Evolutionary conservation across 2,888 invertebrate genomes (phyloP).

Genomic region (Adela reaumurella): DNA sequence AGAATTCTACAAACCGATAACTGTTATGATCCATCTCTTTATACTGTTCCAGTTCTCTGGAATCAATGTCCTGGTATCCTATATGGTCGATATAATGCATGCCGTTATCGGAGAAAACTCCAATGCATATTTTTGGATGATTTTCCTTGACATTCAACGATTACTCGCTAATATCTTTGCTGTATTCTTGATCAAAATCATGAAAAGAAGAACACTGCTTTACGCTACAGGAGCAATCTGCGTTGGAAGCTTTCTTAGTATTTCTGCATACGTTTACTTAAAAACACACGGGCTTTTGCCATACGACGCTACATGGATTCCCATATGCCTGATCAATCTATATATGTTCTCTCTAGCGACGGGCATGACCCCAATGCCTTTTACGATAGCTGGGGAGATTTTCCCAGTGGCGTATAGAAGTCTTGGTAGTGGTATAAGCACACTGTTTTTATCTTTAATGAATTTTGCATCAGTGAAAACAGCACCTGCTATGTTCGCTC

Average conservation of each 20-base stretch:
- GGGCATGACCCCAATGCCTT: constrained; percentile 65
- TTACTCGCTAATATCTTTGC: constrained; percentile 59
- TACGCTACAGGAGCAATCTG: constrained; percentile 59
- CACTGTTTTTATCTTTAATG: constrained; percentile 59
- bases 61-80: constrained; percentile 66
- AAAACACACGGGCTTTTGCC: constrained; percentile 26
- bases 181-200: constrained; percentile 56
- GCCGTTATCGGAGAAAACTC: constrained; percentile 58
- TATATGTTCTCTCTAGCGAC: constrained; percentile 58
- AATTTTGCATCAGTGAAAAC: constrained; percentile 65
- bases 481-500: constrained; percentile 52
- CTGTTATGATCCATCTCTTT: constrained; percentile 60
- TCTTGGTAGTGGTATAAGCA: constrained; percentile 62
- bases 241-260: constrained; percentile 51
- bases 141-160: constrained; percentile 61
- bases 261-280: constrained; percentile 42
- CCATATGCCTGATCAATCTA: constrained; percentile 43
- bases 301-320: constrained; percentile 39
- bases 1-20: constrained; percentile 58
- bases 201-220: constrained; percentile 58
- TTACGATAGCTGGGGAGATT: constrained; percentile 69
- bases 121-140: constrained; percentile 61
- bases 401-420: constrained; percentile 62
- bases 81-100: constrained; percentile 61
- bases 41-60: constrained; percentile 67